Evolutionary conservation across 2,797 vertebrate genomes (phyloP).

Genomic region (Euthynnus affinis): DNA sequence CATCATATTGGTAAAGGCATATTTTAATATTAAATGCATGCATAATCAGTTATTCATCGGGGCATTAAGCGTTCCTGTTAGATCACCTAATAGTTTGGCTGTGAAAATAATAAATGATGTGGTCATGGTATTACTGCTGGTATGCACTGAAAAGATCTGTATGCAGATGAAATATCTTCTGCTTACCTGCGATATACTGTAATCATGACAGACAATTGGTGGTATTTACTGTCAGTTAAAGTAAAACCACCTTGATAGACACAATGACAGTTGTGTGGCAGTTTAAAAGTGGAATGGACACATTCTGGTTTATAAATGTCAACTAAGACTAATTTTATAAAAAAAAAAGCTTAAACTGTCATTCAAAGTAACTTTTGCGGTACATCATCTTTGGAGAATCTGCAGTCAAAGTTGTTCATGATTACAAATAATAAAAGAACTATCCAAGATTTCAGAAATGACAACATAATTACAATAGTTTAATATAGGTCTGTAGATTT

Average conservation of each 20-base stretch:
- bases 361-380: slow-evolving; percentile 10
- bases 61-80: slow-evolving; percentile 1
- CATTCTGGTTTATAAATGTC: slow-evolving; percentile 40
- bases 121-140: background rate
- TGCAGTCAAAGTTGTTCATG: background rate
- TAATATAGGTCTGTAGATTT: background rate
- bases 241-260: slow-evolving; percentile 10
- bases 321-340: slow-evolving; percentile 21
- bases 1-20: slow-evolving; percentile 4
- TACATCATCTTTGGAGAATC: background rate
- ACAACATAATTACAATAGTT: background rate
- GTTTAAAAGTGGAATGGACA: slow-evolving; percentile 24
- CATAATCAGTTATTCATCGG: slow-evolving; percentile 13
- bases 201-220: slow-evolving; percentile 3
- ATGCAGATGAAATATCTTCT: background rate
- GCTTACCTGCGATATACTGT: background rate
- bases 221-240: background rate
- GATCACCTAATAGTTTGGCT: background rate
- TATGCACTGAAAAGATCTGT: background rate
- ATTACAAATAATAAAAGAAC: background rate
- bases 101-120: slow-evolving; percentile 1
- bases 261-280: slow-evolving; percentile 20
- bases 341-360: slow-evolving; percentile 20
- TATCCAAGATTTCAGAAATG: background rate
- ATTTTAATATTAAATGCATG: slow-evolving; percentile 27